Percentiles rank a stretch among this genome's conserved stretches.
Conservation (phyloP, 2,113 vertebrate species). For the Micromys minutus region DNA sequence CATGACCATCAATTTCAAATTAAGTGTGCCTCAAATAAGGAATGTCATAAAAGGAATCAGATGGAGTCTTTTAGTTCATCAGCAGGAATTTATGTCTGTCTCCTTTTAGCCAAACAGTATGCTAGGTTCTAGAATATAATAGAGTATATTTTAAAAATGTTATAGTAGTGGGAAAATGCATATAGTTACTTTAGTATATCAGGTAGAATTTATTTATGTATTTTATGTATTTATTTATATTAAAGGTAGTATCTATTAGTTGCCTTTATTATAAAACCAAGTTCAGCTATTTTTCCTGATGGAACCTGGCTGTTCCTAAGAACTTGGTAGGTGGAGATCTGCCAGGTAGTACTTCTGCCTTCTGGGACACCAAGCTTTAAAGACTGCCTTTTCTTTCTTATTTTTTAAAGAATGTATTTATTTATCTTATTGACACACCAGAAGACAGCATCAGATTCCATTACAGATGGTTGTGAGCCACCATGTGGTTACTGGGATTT, state of each 20-base stretch:
- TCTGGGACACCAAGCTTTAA: not conserved
- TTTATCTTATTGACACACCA: too few species aligned
- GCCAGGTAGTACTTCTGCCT: not conserved
- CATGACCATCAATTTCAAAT: not conserved
- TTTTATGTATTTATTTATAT: not conserved
- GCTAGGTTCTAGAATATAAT: not conserved
- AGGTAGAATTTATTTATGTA: not conserved
- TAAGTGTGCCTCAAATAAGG: not conserved
- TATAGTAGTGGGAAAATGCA: not conserved
- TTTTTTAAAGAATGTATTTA: too few species aligned
- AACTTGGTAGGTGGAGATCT: not conserved
- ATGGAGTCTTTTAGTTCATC: not conserved
- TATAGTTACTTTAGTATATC: not conserved
- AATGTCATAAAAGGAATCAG: not conserved
- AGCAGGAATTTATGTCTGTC: not conserved
- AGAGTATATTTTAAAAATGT: not conserved
- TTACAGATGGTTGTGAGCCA: too few species aligned
- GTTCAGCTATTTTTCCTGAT: slow-evolving; percentile 40
- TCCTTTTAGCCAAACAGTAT: not conserved
- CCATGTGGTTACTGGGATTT: too few species aligned
- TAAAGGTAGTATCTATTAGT: not conserved
- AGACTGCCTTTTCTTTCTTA: not conserved
- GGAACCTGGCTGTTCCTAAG: not conserved
- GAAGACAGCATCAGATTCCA: too few species aligned
- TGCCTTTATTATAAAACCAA: slow-evolving; percentile 22